Conservation (phyloP, 2,113 vertebrate species). For the Puntigrus tetrazona region DNA sequence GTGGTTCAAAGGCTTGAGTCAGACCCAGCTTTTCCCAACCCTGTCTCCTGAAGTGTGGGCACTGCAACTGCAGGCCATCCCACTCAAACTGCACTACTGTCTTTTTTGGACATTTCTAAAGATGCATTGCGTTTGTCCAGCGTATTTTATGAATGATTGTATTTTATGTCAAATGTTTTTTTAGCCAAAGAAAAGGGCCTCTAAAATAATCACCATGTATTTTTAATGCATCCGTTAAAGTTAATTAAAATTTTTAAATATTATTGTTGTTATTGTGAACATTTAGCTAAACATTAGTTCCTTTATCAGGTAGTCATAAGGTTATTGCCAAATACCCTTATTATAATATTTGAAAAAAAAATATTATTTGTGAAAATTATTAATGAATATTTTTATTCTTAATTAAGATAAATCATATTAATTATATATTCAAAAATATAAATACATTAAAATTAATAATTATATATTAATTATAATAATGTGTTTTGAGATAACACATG, state of each 20-base stretch:
- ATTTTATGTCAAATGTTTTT: neutral
- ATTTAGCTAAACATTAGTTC: too few species aligned
- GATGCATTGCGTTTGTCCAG: neutral
- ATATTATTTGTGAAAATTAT: too few species aligned
- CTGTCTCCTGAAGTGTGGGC: slow-evolving; percentile 62
- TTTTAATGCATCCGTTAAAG: neutral
- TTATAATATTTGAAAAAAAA: too few species aligned
- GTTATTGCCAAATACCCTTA: neutral
- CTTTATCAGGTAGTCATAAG: too few species aligned
- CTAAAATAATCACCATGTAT: neutral
- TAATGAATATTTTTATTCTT: too few species aligned
- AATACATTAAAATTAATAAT: too few species aligned
- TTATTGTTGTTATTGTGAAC: too few species aligned
- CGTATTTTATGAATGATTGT: neutral
- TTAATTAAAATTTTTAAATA: too few species aligned
- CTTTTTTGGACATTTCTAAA: slow-evolving; percentile 36
- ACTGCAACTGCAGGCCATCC: slow-evolving; percentile 55
- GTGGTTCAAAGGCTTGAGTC: slow-evolving; percentile 73
- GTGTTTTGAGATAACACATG: neutral
- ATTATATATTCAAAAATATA: too few species aligned
- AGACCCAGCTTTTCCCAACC: slow-evolving; percentile 61
- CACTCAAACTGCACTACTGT: slow-evolving; percentile 69
- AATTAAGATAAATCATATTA: too few species aligned
- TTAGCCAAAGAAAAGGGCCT: neutral
- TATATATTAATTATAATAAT: too few species aligned